phyloP scores from a whole-genome alignment of 2,113 vertebrate genomes.

The Trachemys scripta region DNA sequence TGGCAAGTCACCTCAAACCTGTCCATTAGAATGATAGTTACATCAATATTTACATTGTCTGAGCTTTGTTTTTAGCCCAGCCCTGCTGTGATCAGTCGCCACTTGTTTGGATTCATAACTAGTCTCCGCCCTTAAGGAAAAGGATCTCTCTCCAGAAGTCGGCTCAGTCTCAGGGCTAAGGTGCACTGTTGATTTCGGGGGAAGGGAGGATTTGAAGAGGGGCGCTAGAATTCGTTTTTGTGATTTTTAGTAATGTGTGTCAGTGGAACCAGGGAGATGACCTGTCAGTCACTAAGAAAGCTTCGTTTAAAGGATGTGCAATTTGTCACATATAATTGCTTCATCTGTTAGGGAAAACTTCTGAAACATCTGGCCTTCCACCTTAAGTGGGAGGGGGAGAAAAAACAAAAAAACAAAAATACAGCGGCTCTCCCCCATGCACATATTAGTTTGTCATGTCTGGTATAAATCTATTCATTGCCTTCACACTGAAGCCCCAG shows the following conservation, averaged over 20 bases:
- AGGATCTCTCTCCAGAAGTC: slow-evolving; percentile 64
- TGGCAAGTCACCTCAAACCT: slow-evolving; percentile 68
- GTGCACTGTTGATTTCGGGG: slow-evolving; percentile 59
- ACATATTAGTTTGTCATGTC: not conserved
- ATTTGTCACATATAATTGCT: not conserved
- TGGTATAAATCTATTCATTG: not conserved
- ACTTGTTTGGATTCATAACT: slow-evolving; percentile 62
- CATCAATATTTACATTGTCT: slow-evolving; percentile 51
- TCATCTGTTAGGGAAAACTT: not conserved
- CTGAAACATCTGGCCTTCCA: slow-evolving; percentile 38
- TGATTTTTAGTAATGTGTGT: not conserved
- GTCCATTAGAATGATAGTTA: slow-evolving; percentile 59
- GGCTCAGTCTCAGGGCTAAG: slow-evolving; percentile 82
- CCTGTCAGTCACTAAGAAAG: slow-evolving; percentile 36
- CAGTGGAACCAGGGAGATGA: slow-evolving; percentile 13
- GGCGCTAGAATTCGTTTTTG: not conserved
- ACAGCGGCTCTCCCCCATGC: slow-evolving; percentile 18
- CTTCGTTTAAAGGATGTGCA: slow-evolving; percentile 36
- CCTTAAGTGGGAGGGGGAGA: not conserved
- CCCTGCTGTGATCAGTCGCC: slow-evolving; percentile 41
- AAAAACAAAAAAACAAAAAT: not conserved
- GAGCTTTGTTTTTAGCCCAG: not conserved
- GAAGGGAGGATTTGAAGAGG: not conserved
- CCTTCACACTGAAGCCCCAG: slow-evolving; percentile 48
- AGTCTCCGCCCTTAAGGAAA: slow-evolving; percentile 18